A percentile compares a stretch with the other conserved stretches of the same genome.
Evolutionary conservation across 37 sponge, comb jelly and placozoan species (phyloP).

Genomic region (Geodia barretti): DNA sequence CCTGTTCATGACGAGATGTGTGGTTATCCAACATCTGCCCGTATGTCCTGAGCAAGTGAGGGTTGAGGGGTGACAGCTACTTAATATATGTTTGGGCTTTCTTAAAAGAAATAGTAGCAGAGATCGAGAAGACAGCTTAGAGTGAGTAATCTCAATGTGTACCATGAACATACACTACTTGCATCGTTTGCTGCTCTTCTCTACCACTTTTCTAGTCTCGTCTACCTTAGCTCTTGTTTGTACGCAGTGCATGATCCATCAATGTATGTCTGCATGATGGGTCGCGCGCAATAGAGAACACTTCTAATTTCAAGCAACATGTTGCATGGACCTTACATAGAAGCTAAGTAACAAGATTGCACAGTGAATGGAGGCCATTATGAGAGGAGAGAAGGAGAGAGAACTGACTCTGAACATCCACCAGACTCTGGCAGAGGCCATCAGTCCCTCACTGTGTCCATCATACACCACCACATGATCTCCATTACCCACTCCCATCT

Average conservation of each 20-base stretch:
- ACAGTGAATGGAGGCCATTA: background rate
- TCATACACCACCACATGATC: slow-evolving; percentile 81
- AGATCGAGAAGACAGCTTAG: no score
- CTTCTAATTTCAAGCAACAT: background rate
- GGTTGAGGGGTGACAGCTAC: background rate
- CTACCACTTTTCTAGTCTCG: no score
- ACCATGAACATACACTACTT: no score
- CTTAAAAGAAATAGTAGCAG: no score
- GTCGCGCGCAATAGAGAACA: no score
- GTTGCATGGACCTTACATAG: background rate
- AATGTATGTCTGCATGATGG: no score
- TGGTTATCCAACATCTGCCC: slow-evolving; percentile 40
- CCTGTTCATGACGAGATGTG: slow-evolving; percentile 32
- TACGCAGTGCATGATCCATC: no score
- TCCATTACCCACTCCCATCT: slow-evolving; percentile 73
- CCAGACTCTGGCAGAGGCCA: slow-evolving; percentile 81
- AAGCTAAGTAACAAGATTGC: background rate
- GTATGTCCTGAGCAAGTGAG: slow-evolving; percentile 34
- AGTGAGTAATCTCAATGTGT: no score
- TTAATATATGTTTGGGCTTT: no score
- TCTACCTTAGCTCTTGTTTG: no score
- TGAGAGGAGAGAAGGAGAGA: background rate
- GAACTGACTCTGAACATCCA: slow-evolving; percentile 79
- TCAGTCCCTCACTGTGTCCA: slow-evolving; percentile 70
- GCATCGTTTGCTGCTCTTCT: no score